Conservation (phyloP, 2,797 vertebrate genomes). For the Sebastes alutus region DNA sequence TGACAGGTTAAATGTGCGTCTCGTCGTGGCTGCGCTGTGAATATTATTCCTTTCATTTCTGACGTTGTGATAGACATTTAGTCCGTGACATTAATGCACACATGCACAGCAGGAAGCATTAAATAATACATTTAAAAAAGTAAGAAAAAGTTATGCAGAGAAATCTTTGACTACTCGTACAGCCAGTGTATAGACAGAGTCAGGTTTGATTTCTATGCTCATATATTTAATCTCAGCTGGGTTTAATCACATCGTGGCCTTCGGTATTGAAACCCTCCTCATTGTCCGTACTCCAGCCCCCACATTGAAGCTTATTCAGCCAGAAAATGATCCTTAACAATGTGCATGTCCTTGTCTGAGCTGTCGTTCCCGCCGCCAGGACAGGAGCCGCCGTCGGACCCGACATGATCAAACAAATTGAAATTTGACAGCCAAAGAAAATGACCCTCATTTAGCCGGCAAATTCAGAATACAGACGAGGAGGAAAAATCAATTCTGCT, state of each 20-base stretch:
- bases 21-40: too few species aligned
- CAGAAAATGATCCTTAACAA: not conserved
- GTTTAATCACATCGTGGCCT: not conserved
- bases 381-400: not conserved
- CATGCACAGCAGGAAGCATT: too few species aligned
- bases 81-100: too few species aligned
- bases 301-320: not conserved
- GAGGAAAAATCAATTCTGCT: constrained; percentile 29
- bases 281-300: not conserved
- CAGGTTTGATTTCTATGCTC: too few species aligned
- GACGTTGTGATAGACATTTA: too few species aligned
- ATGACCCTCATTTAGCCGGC: constrained; percentile 7
- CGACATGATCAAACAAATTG: not conserved
- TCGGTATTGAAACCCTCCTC: not conserved
- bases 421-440: constrained; percentile 36
- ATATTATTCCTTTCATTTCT: too few species aligned
- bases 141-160: too few species aligned
- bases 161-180: accelerated
- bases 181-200: too few species aligned
- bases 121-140: too few species aligned
- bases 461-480: not conserved
- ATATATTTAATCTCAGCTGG: not conserved
- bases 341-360: not conserved
- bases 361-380: not conserved
- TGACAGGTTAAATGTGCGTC: too few species aligned